Evolutionary conservation across 1,140 invertebrate genomes (phyloP).

Genomic region (Lepidurus apus): DNA sequence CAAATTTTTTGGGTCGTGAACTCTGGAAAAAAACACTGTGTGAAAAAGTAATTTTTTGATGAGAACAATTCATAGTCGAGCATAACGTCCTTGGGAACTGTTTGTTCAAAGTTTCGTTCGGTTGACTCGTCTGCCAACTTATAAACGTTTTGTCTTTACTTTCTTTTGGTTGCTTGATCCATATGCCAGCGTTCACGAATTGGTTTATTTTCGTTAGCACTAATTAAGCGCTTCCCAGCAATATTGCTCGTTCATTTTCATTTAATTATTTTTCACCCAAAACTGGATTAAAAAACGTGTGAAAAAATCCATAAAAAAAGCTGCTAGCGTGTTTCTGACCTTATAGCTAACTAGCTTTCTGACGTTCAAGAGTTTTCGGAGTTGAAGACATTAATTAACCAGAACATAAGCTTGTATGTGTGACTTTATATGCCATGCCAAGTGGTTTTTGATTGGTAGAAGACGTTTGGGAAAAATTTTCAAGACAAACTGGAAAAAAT

Average conservation of each 20-base stretch:
- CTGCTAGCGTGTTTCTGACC: slow-evolving; percentile 9
- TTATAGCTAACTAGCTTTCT: not conserved
- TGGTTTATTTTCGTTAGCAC: slow-evolving; percentile 5
- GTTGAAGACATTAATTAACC: slow-evolving; percentile 7
- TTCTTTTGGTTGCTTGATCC: not conserved
- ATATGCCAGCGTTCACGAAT: slow-evolving; percentile 16
- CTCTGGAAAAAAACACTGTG: not conserved
- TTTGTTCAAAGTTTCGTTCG: not conserved
- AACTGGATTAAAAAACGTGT: not conserved
- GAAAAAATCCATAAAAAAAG: not conserved
- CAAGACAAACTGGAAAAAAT: not conserved
- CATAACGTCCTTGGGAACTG: not conserved
- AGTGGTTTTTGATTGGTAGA: not conserved
- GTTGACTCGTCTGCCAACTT: not conserved
- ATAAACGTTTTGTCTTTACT: not conserved
- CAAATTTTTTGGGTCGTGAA: slow-evolving; percentile 1
- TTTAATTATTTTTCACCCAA: not conserved
- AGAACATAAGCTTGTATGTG: slow-evolving; percentile 19
- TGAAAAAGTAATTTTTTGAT: not conserved
- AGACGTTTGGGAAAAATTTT: not conserved
- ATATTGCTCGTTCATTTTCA: slow-evolving; percentile 5
- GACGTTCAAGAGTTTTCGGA: not conserved
- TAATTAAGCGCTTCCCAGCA: slow-evolving; percentile 14
- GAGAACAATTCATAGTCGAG: slow-evolving; percentile 9
- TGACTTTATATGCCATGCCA: slow-evolving; percentile 10